Evolutionary conservation across 1,140 invertebrate species (phyloP), one percentile per base, ranked within the genome.

Genomic region (Ostrea edulis): DNA sequence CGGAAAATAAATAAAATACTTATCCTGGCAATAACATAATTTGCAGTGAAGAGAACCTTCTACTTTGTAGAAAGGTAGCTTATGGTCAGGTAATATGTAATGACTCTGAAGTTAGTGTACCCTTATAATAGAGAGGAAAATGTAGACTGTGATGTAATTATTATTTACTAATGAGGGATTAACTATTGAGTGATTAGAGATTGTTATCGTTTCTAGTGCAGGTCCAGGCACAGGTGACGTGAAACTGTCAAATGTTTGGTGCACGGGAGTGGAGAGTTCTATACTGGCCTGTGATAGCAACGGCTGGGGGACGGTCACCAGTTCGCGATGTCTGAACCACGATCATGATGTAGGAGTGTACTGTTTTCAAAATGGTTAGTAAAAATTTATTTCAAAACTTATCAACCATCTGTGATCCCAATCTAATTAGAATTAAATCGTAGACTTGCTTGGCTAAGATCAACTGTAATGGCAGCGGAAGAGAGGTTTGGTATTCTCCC

Each of bases 291-390:
- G 97, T 93, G 94, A 96, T 65, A 97, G 97, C 91, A 96, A 96
- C 68, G 97, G 97, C 2, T 97, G 97, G 97, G 96, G 96, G 84
- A 95, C 96, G 1, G 96, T 96, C 91, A 96, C 97, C 91, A 97
- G 97, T 90, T 94, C 94, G 51, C 94, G 53, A 22, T 89, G 86
- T 90, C 77, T 81, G 2, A 68, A 68, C 17, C 62, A 82, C n/a
- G 54, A 86, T 17, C 3, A 90, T 17, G 85, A 88, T 81, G 90
- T 90, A 3, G 88, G 88, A 8, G 90, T 89, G 1, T 91, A 89
- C 25, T 91, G 90, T 25, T 91, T 86, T 35, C 71, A 85, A 44
- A 82, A 90, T 85, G 89, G 90, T 91, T 84, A 83, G 68, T 51
- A 71, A 22, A 35, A 81, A 5, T 22, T 14, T 4, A 35, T 81